Evolutionary conservation across 2,113 vertebrate genomes (phyloP).

Genomic region (Pica pica): DNA sequence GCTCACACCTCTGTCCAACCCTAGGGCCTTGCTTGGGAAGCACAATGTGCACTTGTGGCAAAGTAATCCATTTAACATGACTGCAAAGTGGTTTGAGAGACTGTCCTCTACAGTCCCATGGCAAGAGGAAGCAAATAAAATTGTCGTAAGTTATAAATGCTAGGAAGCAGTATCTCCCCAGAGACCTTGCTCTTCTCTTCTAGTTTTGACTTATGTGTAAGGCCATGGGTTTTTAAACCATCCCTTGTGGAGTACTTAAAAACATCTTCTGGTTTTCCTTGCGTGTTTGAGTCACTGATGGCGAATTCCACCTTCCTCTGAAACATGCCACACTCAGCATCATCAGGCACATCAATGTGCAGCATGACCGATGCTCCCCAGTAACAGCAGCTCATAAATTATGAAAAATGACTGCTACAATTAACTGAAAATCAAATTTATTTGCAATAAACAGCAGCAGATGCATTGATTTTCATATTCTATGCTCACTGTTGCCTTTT

Average conservation of each 20-base stretch:
- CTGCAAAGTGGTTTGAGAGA: neutral
- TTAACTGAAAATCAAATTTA: conserved; percentile 74
- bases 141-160: neutral
- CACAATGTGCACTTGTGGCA: neutral
- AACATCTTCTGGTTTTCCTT: neutral
- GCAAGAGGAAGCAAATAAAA: neutral
- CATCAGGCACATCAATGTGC: neutral
- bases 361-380: neutral
- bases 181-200: neutral
- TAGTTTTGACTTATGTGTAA: neutral
- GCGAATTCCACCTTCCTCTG: neutral
- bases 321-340: neutral
- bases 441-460: conserved; percentile 64
- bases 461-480: conserved; percentile 68
- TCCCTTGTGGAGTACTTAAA: neutral
- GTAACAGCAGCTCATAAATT: conserved; percentile 54
- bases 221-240: neutral
- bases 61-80: neutral
- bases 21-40: neutral
- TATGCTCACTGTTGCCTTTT: conserved; percentile 45
- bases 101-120: neutral
- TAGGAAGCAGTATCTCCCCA: neutral
- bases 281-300: neutral
- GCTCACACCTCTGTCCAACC: neutral
- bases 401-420: conserved; percentile 66